Percentiles rank a stretch among this genome's conserved stretches.
Evolutionary conservation across 2,888 invertebrate genomes (phyloP).

Genomic region (Frankliniella fusca): DNA sequence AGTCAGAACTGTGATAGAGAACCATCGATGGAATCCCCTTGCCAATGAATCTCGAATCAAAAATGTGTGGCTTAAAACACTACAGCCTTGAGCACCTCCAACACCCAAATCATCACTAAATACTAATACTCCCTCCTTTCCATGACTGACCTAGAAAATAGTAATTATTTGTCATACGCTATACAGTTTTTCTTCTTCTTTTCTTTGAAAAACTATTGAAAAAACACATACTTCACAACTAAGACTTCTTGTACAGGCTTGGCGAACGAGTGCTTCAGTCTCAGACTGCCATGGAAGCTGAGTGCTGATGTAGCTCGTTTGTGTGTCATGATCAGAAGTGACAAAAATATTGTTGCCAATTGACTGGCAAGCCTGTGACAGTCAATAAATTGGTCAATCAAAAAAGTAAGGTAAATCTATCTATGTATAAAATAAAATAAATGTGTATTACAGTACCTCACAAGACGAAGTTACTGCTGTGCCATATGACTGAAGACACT

Average conservation of each 20-base stretch:
- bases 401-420: not conserved
- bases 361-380: not conserved
- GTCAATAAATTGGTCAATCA: not conserved
- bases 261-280: constrained; percentile 3
- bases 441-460: not conserved
- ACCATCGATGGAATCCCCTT: constrained; percentile 32
- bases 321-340: not conserved
- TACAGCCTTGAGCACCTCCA: not conserved
- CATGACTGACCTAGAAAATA: not conserved
- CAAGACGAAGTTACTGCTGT: not conserved
- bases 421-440: not conserved
- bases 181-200: too few relatives aligned
- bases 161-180: not conserved
- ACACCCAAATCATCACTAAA: not conserved
- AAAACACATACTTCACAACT: not conserved
- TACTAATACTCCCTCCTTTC: constrained; percentile 5
- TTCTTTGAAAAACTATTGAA: not conserved
- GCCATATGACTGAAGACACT: not conserved
- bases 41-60: constrained; percentile 30
- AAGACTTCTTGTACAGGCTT: constrained; percentile 4
- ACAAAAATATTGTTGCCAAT: not conserved
- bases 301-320: not conserved
- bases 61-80: constrained; percentile 31
- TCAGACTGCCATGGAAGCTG: not conserved
- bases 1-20: constrained; percentile 28